A percentile compares a stretch with the other conserved stretches of the same genome.
Evolutionary conservation across 2,797 vertebrate species (phyloP).

Genomic region (Pangasius mekongensis): DNA sequence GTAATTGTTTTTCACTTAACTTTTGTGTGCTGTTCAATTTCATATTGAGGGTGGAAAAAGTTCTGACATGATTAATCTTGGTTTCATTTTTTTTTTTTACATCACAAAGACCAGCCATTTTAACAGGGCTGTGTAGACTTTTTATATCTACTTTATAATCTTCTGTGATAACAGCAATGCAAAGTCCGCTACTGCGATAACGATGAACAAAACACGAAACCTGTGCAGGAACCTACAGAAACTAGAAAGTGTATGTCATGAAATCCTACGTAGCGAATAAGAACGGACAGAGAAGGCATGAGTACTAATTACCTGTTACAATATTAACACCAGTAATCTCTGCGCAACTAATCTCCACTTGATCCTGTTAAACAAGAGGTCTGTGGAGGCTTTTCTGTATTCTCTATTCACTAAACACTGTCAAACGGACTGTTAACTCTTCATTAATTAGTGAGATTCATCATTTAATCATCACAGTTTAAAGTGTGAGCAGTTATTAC

Average conservation of each 20-base stretch:
- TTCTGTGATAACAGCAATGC: not conserved
- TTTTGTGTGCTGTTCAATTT: no score
- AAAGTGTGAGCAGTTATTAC: not conserved
- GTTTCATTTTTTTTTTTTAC: no score
- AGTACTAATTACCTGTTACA: conserved; percentile 69
- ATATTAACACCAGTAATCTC: conserved; percentile 70
- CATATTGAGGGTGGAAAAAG: no score
- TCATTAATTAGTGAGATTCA: not conserved
- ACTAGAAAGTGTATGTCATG: not conserved
- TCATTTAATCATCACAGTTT: not conserved
- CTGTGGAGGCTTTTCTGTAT: not conserved
- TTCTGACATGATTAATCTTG: no score
- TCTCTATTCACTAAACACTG: not conserved
- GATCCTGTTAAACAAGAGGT: conserved; percentile 45
- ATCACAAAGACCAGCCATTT: no score
- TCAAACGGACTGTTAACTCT: not conserved
- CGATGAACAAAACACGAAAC: not conserved
- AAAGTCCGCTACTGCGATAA: not conserved
- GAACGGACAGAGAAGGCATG: conserved; percentile 53
- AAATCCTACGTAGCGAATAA: conserved; percentile 5
- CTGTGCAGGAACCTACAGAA: not conserved
- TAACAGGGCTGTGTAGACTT: no score
- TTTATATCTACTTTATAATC: no score
- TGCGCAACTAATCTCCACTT: conserved; percentile 47
- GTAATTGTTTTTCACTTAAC: no score